A percentile compares a stretch with the other conserved stretches of the same genome.
These are phyloP conservation scores for Medauroidea extradentata DNA, from an alignment of 1,140 invertebrate species.

Conservation along the genomic window DNA sequence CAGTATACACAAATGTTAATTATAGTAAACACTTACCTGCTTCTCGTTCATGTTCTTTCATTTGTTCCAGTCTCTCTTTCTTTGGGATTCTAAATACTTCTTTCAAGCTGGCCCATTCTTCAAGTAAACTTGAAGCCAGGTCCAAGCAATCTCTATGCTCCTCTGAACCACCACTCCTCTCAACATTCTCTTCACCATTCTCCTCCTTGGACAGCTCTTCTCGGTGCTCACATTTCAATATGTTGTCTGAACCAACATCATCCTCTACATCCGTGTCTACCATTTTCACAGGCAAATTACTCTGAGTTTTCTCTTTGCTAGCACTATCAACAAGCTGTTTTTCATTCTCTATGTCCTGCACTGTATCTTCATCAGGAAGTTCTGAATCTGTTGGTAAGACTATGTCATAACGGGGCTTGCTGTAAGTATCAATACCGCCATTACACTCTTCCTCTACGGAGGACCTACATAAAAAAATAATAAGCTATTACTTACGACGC, in stretches of 20 bases:
- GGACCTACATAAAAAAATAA: slow-evolving; percentile 4
- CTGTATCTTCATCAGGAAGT: slow-evolving; percentile 7
- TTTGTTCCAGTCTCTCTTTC: slow-evolving; percentile 86
- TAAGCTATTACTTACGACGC: no score
- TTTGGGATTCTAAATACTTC: slow-evolving; percentile 94
- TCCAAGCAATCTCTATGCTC: slow-evolving; percentile 28
- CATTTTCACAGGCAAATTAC: background rate
- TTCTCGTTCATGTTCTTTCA: slow-evolving; percentile 89
- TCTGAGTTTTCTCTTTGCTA: background rate
- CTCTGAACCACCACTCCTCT: slow-evolving; percentile 14
- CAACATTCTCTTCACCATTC: slow-evolving; percentile 26
- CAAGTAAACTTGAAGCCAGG: slow-evolving; percentile 61
- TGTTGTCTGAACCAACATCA: background rate
- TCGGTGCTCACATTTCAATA: background rate
- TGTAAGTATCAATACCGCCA: background rate
- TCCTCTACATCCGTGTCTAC: background rate
- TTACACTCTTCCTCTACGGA: slow-evolving; percentile 13
- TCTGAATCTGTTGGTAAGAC: slow-evolving; percentile 1
- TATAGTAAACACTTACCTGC: slow-evolving; percentile 49
- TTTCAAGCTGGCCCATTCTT: slow-evolving; percentile 75
- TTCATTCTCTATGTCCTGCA: slow-evolving; percentile 8
- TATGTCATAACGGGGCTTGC: slow-evolving; percentile 2
- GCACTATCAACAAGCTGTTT: slow-evolving; percentile 8
- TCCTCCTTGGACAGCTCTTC: slow-evolving; percentile 1
- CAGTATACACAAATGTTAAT: background rate